Percentiles rank a stretch among this genome's conserved stretches.
Conservation (phyloP, 2,797 vertebrate species). For the Pelobates cultripes region DNA sequence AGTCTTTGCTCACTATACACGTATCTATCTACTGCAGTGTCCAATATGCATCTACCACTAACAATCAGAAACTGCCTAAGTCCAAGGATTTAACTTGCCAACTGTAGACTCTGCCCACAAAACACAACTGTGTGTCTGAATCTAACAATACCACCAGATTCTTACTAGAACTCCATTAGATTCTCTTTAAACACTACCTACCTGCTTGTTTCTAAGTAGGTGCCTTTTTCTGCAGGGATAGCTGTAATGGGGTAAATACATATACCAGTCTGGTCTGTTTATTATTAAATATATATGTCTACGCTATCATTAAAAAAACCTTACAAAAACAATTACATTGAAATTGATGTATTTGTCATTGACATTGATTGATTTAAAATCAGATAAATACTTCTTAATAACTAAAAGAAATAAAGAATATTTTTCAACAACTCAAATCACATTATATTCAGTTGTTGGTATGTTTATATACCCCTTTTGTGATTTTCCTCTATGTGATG, state of each 20-base stretch:
- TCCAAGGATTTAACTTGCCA: no score
- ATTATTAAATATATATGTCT: background rate
- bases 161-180: no score
- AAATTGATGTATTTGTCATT: background rate
- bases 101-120: no score
- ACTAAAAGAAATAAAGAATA: conserved; percentile 1
- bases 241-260: background rate
- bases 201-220: no score
- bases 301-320: background rate
- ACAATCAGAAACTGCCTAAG: no score
- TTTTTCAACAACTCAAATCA: background rate
- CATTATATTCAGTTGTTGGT: background rate
- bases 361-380: background rate
- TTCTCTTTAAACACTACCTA: no score
- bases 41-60: no score
- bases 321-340: background rate
- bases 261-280: background rate
- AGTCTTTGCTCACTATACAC: no score
- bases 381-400: background rate
- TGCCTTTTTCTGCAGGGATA: no score
- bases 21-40: no score
- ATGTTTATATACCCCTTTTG: background rate
- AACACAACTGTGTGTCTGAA: no score
- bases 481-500: background rate
- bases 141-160: no score